Evolutionary conservation across 2,888 invertebrate species (phyloP), one percentile per base, ranked within the genome.

Genomic region (Tanypteryx hageni): DNA sequence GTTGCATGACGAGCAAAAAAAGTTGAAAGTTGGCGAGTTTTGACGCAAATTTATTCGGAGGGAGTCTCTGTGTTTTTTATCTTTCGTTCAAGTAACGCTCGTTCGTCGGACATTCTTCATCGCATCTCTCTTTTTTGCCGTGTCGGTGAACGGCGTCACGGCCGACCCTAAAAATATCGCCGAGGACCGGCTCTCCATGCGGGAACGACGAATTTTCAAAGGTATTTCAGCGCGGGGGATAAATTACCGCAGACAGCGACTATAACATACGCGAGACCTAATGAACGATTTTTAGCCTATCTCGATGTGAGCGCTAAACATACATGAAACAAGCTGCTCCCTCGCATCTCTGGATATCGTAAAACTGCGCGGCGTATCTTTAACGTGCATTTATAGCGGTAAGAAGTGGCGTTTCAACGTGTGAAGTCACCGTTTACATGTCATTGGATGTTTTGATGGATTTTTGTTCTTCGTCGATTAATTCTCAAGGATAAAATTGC

Each of bases 121-220:
- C 76, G n/a, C 18, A 68, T n/a, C n/a, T 68, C 27, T 76, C 27
- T 22, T 76, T 76, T 76, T 27, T 68, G 68, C 22, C 10, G n/a
- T 27, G 13, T 11, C 14, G 22, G 13, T 76, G 27, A 22, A 76
- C 13, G 22, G 76, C 76, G 76, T 76, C 76, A 76, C 76, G n/a
- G 68, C n/a, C 9, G 68, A 22, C 68, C 68, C 76, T 76, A 76
- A 76, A 76, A 76, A 76, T 76, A 76, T 22, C 76, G 68, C n/a
- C 68, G 68, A 22, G 22, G 68, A 76, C 22, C 76, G n/a, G 68
- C 68, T 22, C 68, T 68, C 68, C 2, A 22, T 7, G 76, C 68
- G 68, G 68, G 7, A 68, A 22, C 76, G 76, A 76, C 76, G 27
- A 27, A 76, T 76, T 13, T 27, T 27, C 76, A 27, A 27, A 27